Percentiles rank a stretch among this genome's conserved stretches.
phyloP scores from a whole-genome alignment of 2,113 vertebrate species.

The Dromas ardeola region DNA sequence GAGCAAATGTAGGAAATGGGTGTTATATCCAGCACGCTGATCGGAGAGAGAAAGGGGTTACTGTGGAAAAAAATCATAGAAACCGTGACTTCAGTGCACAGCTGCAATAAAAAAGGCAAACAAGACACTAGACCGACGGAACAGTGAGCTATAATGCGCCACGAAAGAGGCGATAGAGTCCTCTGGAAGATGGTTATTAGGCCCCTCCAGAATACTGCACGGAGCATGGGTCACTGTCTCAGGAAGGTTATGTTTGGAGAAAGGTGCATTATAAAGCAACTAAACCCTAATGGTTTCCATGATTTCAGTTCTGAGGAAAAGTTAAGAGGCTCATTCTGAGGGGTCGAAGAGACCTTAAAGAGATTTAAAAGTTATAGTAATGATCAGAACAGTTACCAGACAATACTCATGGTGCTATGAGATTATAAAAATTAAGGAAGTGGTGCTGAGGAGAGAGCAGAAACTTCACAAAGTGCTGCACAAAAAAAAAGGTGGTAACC shows the following conservation, averaged over 20 bases:
- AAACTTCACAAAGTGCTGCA: background rate
- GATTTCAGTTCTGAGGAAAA: background rate
- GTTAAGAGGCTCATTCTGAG: slow-evolving; percentile 14
- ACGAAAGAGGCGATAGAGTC: slow-evolving; percentile 1
- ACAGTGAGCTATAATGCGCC: slow-evolving; percentile 19
- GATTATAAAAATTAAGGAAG: slow-evolving; percentile 7
- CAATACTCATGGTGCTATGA: background rate
- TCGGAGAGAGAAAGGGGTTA: slow-evolving; percentile 1
- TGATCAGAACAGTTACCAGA: background rate
- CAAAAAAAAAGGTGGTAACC: background rate
- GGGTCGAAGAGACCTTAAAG: background rate
- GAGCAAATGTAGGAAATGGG: slow-evolving; percentile 19
- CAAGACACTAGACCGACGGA: slow-evolving; percentile 14
- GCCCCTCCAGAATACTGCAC: background rate
- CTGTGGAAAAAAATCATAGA: slow-evolving; percentile 1
- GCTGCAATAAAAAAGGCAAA: slow-evolving; percentile 66
- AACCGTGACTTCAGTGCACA: slow-evolving; percentile 46
- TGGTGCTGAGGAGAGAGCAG: background rate
- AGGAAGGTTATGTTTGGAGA: slow-evolving; percentile 44
- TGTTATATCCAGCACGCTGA: background rate
- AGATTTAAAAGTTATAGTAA: slow-evolving; percentile 1
- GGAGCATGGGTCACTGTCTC: slow-evolving; percentile 41
- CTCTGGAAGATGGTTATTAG: slow-evolving; percentile 38
- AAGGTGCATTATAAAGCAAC: slow-evolving; percentile 10
- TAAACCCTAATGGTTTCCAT: background rate